Conservation (phyloP, 2,113 vertebrate genomes). For the Melanotaenia duboulayi region DNA sequence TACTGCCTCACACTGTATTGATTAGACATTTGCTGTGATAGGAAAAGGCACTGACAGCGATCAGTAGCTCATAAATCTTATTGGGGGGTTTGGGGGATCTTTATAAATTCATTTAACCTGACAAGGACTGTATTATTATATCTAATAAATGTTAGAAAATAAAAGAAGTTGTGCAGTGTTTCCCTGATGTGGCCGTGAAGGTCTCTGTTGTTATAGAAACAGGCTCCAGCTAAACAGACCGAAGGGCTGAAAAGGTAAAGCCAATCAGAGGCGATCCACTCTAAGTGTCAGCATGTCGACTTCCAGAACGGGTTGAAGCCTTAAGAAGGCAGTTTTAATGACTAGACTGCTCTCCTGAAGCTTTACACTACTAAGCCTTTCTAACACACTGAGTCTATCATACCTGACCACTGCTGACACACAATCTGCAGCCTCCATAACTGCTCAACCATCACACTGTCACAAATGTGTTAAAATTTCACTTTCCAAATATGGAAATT, state of each 20-base stretch:
- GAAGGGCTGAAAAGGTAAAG: background rate
- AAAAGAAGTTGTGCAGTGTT: no score
- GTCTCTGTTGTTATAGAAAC: background rate
- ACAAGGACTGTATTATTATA: no score
- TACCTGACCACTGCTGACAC: slow-evolving; percentile 1
- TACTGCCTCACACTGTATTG: background rate
- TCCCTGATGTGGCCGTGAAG: background rate
- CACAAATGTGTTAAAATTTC: no score
- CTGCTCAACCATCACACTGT: no score
- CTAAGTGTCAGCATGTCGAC: background rate
- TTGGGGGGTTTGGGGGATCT: no score
- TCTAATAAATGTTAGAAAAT: no score
- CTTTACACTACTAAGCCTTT: slow-evolving; percentile 37
- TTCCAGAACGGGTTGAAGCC: background rate
- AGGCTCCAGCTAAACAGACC: background rate
- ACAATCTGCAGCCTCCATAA: background rate
- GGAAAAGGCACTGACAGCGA: background rate
- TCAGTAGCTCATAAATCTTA: background rate
- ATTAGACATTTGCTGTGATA: background rate
- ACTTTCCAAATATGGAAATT: no score
- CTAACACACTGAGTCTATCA: slow-evolving; percentile 47
- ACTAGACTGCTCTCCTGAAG: slow-evolving; percentile 32
- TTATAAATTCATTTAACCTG: no score
- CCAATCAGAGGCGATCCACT: slow-evolving; percentile 4
- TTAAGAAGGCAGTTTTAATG: slow-evolving; percentile 49